A percentile compares a stretch with the other conserved stretches of the same genome.
Conservation (phyloP, 37 sponge, comb jelly and placozoan species). For the Corticium candelabrum region DNA sequence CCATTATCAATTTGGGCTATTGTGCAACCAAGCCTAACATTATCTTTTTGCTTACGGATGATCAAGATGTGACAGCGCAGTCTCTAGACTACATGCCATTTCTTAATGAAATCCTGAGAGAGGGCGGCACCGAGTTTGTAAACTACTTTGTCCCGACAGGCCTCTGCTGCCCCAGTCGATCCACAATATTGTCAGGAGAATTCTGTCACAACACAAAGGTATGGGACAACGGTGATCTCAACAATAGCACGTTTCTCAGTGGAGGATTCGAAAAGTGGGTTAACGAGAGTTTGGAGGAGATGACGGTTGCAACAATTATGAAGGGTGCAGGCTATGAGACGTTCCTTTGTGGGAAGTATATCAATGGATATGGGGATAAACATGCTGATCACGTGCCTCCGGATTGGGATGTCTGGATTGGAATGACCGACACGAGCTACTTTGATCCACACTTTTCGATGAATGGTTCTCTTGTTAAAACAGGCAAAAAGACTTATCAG, state of each 20-base stretch:
- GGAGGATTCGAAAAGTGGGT: slow-evolving; percentile 46
- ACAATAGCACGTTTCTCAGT: slow-evolving; percentile 48
- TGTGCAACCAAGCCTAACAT: neutral
- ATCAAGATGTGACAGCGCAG: slow-evolving; percentile 59
- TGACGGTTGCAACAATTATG: slow-evolving; percentile 34
- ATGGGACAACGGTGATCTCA: slow-evolving; percentile 63
- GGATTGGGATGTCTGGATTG: slow-evolving; percentile 60
- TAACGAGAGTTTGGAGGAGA: slow-evolving; percentile 14
- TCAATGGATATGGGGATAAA: slow-evolving; percentile 45
- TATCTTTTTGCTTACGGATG: slow-evolving; percentile 22
- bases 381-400: slow-evolving; percentile 38
- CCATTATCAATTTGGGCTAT: neutral
- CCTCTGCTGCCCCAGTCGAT: slow-evolving; percentile 59
- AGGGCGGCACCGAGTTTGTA: slow-evolving; percentile 41
- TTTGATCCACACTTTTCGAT: slow-evolving; percentile 50
- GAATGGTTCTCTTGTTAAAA: slow-evolving; percentile 35
- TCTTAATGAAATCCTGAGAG: slow-evolving; percentile 30
- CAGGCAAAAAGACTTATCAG: slow-evolving; percentile 28
- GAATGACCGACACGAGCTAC: slow-evolving; percentile 54
- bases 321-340: slow-evolving; percentile 56
- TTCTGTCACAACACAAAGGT: slow-evolving; percentile 65
- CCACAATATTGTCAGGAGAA: slow-evolving; percentile 52
- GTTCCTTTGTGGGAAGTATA: slow-evolving; percentile 42
- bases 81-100: slow-evolving; percentile 61
- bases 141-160: slow-evolving; percentile 65